Evolutionary conservation across 1,140 invertebrate species (phyloP), one percentile per base, ranked within the genome.

Genomic region (Teleopsis dalmanni): DNA sequence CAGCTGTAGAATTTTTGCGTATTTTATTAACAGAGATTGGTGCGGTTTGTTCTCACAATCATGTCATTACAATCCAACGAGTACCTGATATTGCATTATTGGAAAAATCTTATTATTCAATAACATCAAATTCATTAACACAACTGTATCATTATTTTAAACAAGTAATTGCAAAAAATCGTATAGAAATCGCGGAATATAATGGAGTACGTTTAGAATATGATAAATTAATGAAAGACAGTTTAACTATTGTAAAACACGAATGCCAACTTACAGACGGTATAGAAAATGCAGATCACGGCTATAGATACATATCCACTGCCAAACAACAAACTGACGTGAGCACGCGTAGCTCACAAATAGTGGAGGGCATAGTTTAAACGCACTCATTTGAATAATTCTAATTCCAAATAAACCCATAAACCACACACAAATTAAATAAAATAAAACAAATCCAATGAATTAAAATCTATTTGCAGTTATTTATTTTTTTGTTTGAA

Each of bases 71-170:
- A 41, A 47, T 29, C 4, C 4, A 48, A 52, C 23, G 43, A 49
- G 18, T 57, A 46, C 16, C 54, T 27, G 1, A 63, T 23, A 47
- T 41, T 18, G 31, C 58, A 16, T 47, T 47, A 22, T 31, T 70
- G n/a, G 66, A 70, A 33, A 60, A 58, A 14, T 65, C 60, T 0
- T 60, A 69, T 41, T 56, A 56, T 10, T 43, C 53, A 1, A 31
- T 63, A 16, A 64, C 65, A 3, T 59, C 63, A 22, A 60, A 53
- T 22, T 69, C 66, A 2, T 40, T 70, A 1, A 67, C 59, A 2
- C 56, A 61, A 14, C 54, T 70, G n/a, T 66, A 70, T 22, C 67
- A 70, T 47, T 69, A 69, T 22, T 70, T 67, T 48, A 69, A 70
- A 42, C 61, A 69, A 48, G 55, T 70, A 21, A 59, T 70, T n/a